These are phyloP conservation scores for Gephyroberyx darwinii DNA, from an alignment of 2,797 vertebrate species.

Conservation along the genomic window DNA sequence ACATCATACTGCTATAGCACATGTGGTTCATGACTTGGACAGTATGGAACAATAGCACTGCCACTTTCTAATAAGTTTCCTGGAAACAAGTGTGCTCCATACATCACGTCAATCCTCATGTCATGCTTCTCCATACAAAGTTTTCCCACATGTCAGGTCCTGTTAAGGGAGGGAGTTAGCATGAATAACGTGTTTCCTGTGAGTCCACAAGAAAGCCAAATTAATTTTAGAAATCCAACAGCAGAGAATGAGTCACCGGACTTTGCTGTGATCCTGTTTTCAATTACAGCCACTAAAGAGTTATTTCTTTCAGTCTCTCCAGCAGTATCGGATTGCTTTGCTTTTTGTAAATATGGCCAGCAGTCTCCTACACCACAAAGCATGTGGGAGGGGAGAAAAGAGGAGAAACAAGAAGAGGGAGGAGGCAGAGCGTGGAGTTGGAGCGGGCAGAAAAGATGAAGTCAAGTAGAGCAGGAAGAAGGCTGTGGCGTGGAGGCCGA, in stretches of 20 bases:
- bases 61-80: background rate
- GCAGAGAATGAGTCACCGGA: conserved; percentile 58
- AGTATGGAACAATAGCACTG: background rate
- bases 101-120: background rate
- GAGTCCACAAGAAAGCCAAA: conserved; percentile 34
- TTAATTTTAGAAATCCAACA: conserved; percentile 53
- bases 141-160: conserved; percentile 20
- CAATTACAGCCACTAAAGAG: conserved; percentile 72
- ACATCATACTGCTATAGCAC: background rate
- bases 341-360: conserved; percentile 65
- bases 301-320: conserved; percentile 37
- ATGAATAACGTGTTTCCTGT: conserved; percentile 20
- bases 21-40: background rate
- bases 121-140: background rate
- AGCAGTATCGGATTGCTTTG: conserved; percentile 60
- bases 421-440: conserved; percentile 3
- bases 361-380: conserved; percentile 46
- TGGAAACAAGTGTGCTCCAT: background rate
- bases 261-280: conserved; percentile 72
- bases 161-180: conserved; percentile 23
- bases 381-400: conserved; percentile 35
- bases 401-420: conserved; percentile 31
- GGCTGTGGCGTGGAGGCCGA: conserved; percentile 16
- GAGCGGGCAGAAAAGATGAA: conserved; percentile 7
- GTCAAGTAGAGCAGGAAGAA: background rate